phyloP scores from a whole-genome alignment of 2,797 vertebrate genomes.

The Sandelia bainsii region DNA sequence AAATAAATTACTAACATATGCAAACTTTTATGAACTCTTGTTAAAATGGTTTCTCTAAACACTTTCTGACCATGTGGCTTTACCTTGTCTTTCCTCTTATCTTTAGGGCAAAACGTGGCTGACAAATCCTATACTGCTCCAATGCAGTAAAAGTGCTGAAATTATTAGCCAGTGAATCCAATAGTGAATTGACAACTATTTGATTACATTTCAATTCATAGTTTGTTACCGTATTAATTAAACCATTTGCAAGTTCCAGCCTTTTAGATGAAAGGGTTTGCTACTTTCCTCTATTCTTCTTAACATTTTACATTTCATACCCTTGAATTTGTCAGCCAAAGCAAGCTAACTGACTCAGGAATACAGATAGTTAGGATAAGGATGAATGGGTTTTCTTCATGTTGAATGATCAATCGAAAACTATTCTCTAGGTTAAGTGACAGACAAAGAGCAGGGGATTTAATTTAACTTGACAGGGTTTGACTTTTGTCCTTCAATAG shows the following conservation, averaged over 20 bases:
- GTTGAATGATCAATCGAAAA: neutral
- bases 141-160: neutral
- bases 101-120: neutral
- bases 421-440: neutral
- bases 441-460: neutral
- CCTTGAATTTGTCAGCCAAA: neutral
- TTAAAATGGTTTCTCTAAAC: neutral
- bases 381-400: no score
- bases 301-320: neutral
- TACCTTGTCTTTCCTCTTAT: no score
- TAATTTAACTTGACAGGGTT: neutral
- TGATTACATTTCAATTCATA: neutral
- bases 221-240: no score
- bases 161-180: neutral
- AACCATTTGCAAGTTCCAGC: no score
- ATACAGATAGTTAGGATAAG: neutral
- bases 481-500: neutral
- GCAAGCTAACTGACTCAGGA: neutral
- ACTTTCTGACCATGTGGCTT: neutral
- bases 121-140: neutral
- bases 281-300: neutral
- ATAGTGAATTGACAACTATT: neutral
- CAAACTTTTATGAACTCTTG: neutral
- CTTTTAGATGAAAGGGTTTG: neutral
- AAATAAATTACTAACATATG: neutral